Evolutionary conservation across 1,140 invertebrate genomes (phyloP), one percentile per base, ranked within the genome.

Genomic region (Drosophila parvula): DNA sequence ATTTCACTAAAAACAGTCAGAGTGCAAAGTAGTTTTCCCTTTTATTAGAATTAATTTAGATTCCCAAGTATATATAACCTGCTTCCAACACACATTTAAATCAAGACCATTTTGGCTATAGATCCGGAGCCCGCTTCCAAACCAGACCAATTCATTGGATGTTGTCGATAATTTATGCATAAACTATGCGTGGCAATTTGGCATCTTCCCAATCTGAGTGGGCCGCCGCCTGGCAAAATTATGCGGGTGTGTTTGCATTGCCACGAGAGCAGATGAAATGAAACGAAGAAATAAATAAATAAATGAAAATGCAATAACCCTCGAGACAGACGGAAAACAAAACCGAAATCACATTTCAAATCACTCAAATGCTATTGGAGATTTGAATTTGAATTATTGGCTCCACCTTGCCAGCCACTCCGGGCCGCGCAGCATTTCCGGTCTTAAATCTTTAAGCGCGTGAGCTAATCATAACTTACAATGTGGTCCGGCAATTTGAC

Each of bases 391-490:
- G 84, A 89, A 89, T 90, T 89, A 89, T 89, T 88, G 74, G 80
- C 79, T 65, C 56, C 65, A 69, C 65, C 61, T 69, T 65, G 69
- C 73, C 44, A 36, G 27, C 48, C 14, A 51, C 61, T 60, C n/a
- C 63, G 30, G 14, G 28, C 36, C 34, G 48, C 60, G 0, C 51
- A 44, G 64, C 81, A 60, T 89, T 89, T 89, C 84, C 84, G 84
- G 84, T 84, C 84, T 89, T 89, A 89, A 89, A 89, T 89, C 84
- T 90, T 81, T 51, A 70, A 78, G 81, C 80, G 84, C 84, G 84
- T 89, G 84, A 89, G 84, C 84, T 88, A 90, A 89, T 89, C 84
- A 89, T 89, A 89, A 89, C 84, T 89, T 89, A 89, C 84, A 89
- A 89, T 89, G 84, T 89, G 84, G 84, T 89, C 84, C 84, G 60